These are phyloP conservation scores for Urocolius indicus DNA, from an alignment of 2,113 vertebrate genomes.

Conservation along the genomic window DNA sequence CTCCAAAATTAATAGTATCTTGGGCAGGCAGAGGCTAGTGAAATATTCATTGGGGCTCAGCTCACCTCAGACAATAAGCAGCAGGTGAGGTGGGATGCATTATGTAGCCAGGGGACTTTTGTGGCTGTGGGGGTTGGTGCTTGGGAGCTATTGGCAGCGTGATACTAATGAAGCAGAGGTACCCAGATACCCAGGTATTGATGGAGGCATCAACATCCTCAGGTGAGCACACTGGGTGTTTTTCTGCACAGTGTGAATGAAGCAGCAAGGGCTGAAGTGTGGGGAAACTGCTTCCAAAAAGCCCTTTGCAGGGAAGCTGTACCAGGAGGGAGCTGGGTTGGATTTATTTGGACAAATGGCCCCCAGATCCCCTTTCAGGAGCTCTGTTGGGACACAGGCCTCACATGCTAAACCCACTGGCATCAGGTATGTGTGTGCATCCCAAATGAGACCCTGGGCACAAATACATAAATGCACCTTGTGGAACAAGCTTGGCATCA, in stretches of 20 bases:
- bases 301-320: background rate
- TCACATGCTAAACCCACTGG: background rate
- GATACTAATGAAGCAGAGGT: constrained; percentile 14
- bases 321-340: background rate
- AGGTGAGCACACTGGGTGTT: background rate
- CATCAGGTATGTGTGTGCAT: background rate
- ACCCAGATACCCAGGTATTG: accelerated
- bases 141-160: accelerated
- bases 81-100: background rate
- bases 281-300: background rate
- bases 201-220: background rate
- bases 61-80: background rate
- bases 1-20: constrained; percentile 66
- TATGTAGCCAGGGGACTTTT: background rate
- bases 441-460: background rate
- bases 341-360: background rate
- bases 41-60: constrained; percentile 61
- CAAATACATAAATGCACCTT: accelerated
- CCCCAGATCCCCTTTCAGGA: background rate
- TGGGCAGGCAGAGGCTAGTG: constrained; percentile 31
- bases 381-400: background rate
- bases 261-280: background rate
- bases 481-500: background rate
- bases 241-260: background rate
- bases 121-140: background rate